Percentiles rank a stretch among this genome's conserved stretches.
These are phyloP conservation scores for Spea multiplicata DNA, from an alignment of 2,113 vertebrate genomes.

Conservation along the genomic window DNA sequence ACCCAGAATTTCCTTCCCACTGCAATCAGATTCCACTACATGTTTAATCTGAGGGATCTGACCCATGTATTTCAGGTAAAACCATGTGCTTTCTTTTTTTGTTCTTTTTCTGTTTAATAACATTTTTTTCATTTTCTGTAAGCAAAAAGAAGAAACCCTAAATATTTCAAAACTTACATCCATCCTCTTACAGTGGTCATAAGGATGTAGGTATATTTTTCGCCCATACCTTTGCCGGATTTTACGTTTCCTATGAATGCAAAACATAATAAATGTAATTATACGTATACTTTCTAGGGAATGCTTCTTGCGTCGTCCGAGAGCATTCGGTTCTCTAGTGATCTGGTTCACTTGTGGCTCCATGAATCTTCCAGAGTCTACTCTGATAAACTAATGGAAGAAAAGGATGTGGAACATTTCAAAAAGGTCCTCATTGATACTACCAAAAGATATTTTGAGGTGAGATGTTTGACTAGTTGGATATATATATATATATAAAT, in stretches of 20 bases:
- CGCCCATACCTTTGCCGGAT: too few relatives aligned
- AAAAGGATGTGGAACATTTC: slow-evolving; percentile 71
- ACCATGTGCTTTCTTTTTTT: neutral
- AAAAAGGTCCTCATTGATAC: slow-evolving; percentile 69
- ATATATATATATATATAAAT: too few relatives aligned
- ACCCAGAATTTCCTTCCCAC: slow-evolving; percentile 75
- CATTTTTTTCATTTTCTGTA: too few relatives aligned
- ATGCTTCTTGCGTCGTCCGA: slow-evolving; percentile 65
- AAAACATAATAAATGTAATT: neutral
- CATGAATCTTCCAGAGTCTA: slow-evolving; percentile 69
- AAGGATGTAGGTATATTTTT: too few relatives aligned
- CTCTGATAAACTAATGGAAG: slow-evolving; percentile 71
- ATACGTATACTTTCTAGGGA: slow-evolving; percentile 51
- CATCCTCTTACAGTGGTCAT: too few relatives aligned
- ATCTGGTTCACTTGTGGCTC: slow-evolving; percentile 69
- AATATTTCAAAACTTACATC: too few relatives aligned
- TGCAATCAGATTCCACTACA: slow-evolving; percentile 72
- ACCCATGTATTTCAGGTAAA: slow-evolving; percentile 69
- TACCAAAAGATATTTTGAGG: slow-evolving; percentile 70
- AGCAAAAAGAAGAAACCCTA: too few relatives aligned
- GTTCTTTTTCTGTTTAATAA: too few relatives aligned
- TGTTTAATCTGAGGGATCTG: slow-evolving; percentile 75
- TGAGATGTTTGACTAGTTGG: slow-evolving; percentile 23
- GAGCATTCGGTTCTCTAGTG: slow-evolving; percentile 62
- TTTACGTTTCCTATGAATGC: too few relatives aligned